phyloP scores from a whole-genome alignment of 2,797 vertebrate species.

The Nannoperca australis region DNA sequence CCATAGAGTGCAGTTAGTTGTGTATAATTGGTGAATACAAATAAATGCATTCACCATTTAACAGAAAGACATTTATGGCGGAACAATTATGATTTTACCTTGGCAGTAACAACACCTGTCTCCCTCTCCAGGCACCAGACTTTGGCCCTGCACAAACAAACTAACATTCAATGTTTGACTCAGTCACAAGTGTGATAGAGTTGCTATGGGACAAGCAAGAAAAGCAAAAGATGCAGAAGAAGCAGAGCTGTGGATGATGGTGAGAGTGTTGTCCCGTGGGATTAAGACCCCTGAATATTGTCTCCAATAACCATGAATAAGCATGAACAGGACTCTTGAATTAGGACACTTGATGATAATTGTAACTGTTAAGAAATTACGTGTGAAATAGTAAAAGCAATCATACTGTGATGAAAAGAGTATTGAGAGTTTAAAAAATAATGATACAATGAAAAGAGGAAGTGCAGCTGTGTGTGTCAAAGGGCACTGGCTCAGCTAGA shows the following conservation, averaged over 20 bases:
- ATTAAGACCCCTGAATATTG: too few relatives aligned
- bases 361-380: too few relatives aligned
- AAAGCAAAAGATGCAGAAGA: conserved; percentile 10
- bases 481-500: too few relatives aligned
- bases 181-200: not conserved
- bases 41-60: not conserved
- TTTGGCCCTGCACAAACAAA: conserved; percentile 81
- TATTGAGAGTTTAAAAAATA: too few relatives aligned
- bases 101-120: conserved; percentile 88
- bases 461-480: too few relatives aligned
- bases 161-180: not conserved
- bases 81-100: conserved; percentile 45
- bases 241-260: not conserved
- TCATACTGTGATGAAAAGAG: too few relatives aligned
- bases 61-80: not conserved
- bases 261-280: too few relatives aligned
- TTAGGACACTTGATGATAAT: too few relatives aligned
- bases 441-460: too few relatives aligned
- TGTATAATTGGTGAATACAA: not conserved
- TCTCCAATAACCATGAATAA: too few relatives aligned
- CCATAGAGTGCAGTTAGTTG: not conserved
- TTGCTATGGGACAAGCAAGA: conserved; percentile 10
- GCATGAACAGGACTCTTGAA: too few relatives aligned
- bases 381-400: too few relatives aligned
- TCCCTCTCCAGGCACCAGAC: conserved; percentile 82